Evolutionary conservation across 1,140 invertebrate species (phyloP).

Genomic region (Eriosoma lanigerum): DNA sequence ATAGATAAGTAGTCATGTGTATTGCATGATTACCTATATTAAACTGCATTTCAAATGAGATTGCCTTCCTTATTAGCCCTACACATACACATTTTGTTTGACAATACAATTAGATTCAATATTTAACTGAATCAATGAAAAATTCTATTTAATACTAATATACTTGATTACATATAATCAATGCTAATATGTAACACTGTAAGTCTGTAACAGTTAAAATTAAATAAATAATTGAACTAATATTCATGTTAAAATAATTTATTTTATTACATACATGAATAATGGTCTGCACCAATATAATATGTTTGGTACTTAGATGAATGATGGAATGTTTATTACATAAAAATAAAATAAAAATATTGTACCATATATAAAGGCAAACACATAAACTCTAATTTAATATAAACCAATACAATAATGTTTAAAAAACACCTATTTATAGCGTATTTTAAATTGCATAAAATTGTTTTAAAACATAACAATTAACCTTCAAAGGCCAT

Average conservation of each 20-base stretch:
- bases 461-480: constrained; percentile 12
- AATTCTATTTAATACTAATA: neutral
- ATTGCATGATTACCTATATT: too few relatives aligned
- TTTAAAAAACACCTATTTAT: neutral
- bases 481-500: neutral
- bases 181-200: too few relatives aligned
- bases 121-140: neutral
- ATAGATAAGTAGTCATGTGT: too few relatives aligned
- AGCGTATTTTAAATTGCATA: neutral
- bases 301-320: neutral
- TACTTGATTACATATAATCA: neutral
- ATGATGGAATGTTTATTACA: constrained; percentile 37
- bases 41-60: too few relatives aligned
- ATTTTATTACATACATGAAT: constrained; percentile 16
- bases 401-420: constrained; percentile 16
- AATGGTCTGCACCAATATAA: neutral
- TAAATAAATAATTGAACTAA: constrained; percentile 2
- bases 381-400: constrained; percentile 11
- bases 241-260: constrained; percentile 10
- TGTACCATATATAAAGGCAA: neutral
- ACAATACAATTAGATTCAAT: neutral
- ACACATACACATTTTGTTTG: neutral
- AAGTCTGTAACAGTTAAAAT: neutral
- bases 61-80: too few relatives aligned
- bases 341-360: constrained; percentile 26